Evolutionary conservation across 2,113 vertebrate genomes (phyloP), one percentile per base, ranked within the genome.

Genomic region (Heteronetta atricapilla): DNA sequence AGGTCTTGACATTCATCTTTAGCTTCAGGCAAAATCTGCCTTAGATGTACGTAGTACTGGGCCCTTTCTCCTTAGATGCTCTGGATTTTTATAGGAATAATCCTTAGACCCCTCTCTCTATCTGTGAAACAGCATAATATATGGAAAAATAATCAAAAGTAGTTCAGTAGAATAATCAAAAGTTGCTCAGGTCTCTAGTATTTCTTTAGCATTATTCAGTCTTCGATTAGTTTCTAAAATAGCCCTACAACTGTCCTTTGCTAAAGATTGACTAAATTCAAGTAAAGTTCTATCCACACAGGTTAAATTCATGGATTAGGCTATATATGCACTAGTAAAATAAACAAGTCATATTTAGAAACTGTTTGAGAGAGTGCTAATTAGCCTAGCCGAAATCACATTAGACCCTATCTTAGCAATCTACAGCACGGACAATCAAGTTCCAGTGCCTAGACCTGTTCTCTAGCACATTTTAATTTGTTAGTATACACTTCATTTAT

Each of bases 11-110:
- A 82, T 93, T 91, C 88, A 66, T 0, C 31, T 76, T 79, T 5
- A 83, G 75, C 90, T 89, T 58, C 67, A 85, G 92, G 92, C 85
- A 73, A 76, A 87, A 44, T 58, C 67, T 82, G 53, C 33, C 48
- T 31, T 68, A 73, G 63, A 48, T 13, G 79, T 72, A 12, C 78
- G 64, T 60, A 75, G 31, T 33, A 42, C 13, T 62, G 64, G 70
- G 33, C 62, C 20, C 2, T 3, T 29, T 25, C 48, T 73, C 46
- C 88, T 64, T 6, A 23, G 15, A n/a, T 21, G 48, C 33, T 19
- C n/a, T 10, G 28, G 20, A 21, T 68, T 82, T 82, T 31, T 40
- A 76, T 11, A 63, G n/a, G 48, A 94, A 60, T 53, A 69, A 76
- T 36, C 22, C 48, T 79, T 12, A 72, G 26, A 53, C 50, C 21